Conservation (phyloP, 2,888 invertebrate species). For the Orthosia incerta region DNA sequence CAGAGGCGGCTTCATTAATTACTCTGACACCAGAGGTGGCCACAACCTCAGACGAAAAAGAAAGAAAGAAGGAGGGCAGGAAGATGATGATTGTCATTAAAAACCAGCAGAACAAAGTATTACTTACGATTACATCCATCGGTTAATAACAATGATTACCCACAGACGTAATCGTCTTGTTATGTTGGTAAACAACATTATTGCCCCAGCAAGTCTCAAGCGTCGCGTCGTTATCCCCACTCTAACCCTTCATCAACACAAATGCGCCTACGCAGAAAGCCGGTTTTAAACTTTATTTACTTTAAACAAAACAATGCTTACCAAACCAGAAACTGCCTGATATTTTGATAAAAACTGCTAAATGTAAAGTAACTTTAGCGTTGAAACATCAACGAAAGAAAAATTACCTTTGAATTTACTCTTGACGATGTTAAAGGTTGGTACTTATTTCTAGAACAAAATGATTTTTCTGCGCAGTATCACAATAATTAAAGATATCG, state of each 20-base stretch:
- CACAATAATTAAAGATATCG: conserved; percentile 10
- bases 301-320: background rate
- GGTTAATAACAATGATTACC: background rate
- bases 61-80: no score
- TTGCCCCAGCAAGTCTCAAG: background rate
- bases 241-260: conserved; percentile 2
- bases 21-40: no score
- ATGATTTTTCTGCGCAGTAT: background rate
- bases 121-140: background rate
- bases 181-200: conserved; percentile 47
- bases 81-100: no score
- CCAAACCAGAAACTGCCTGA: background rate
- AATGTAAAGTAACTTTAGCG: background rate
- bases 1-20: no score
- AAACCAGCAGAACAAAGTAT: background rate
- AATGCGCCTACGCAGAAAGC: conserved; percentile 32
- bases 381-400: background rate
- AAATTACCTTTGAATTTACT: background rate
- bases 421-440: background rate
- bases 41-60: no score
- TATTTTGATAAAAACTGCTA: background rate
- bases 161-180: no score
- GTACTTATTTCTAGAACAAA: conserved; percentile 18
- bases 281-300: conserved; percentile 24
- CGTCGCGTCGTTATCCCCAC: conserved; percentile 16